Evolutionary conservation across 2,888 invertebrate genomes (phyloP), one percentile per base, ranked within the genome.

Genomic region (Mellilla xanthometata): DNA sequence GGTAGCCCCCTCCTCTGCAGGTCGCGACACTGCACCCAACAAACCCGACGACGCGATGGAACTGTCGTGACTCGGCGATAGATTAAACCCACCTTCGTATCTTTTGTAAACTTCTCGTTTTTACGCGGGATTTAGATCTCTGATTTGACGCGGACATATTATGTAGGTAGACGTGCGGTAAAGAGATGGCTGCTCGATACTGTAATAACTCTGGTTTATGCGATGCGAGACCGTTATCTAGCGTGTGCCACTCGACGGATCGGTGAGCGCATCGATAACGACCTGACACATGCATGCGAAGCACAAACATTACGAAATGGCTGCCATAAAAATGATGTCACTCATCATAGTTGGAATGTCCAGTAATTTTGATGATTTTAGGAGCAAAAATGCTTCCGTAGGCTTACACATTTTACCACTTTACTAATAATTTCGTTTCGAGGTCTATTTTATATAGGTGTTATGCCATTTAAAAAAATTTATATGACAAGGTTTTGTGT

Each of bases 181-280:
- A 61, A 24, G n/a, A 24, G 6, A 73, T 72, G 62, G 52, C 49
- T 59, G 58, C 56, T 68, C 65, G 68, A 73, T 77, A 78, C 66
- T 71, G 66, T 71, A 72, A 76, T 78, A 79, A 73, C 56, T 52
- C 72, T 0, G 24, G 73, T 73, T 67, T 77, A 76, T 78, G 70
- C 59, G 66, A 66, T 67, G 61, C 60, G 54, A 64, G 54, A 76
- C 77, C 77, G 78, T 78, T 83, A 83, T 81, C 82, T 71, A 63
- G 59, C 66, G 63, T 71, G 70, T 72, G 73, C 65, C 68, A 72
- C 69, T 76, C 63, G 52, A 61, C 60, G 53, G 53, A 58, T 64
- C 65, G 69, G 58, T 58, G 66, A 72, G 58, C 65, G 68, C 72
- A 77, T 68, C 69, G 73, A 77, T 78, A 78, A 72, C 69, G 62